These are phyloP conservation scores for Zosterops hypoxanthus DNA, from an alignment of 2,113 vertebrate species.

Conservation along the genomic window DNA sequence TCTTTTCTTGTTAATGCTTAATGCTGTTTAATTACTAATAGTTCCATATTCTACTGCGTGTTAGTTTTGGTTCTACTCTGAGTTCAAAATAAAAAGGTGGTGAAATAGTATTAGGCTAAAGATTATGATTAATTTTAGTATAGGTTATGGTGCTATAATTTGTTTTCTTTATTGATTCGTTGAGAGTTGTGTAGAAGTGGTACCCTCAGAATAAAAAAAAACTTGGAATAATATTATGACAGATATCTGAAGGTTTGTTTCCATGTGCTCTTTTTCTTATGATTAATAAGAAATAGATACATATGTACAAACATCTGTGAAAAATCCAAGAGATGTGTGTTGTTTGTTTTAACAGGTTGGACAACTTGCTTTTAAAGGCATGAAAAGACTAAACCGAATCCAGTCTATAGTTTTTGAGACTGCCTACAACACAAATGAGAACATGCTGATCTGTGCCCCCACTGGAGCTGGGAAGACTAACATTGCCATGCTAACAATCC, in stretches of 20 bases:
- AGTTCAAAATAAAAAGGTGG: background rate
- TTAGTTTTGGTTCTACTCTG: background rate
- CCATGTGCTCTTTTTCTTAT: background rate
- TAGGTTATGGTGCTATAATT: background rate
- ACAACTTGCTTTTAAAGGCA: constrained; percentile 94
- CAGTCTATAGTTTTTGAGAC: constrained; percentile 97
- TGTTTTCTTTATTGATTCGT: background rate
- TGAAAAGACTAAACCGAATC: constrained; percentile 92
- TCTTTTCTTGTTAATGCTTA: background rate
- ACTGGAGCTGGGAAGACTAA: constrained; percentile 98
- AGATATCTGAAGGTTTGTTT: background rate
- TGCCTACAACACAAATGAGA: constrained; percentile 97
- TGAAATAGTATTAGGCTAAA: background rate
- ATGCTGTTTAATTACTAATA: background rate
- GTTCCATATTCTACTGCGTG: rapidly evolving
- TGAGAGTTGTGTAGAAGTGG: background rate
- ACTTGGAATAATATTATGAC: background rate
- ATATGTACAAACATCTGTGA: rapidly evolving
- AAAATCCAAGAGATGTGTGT: background rate
- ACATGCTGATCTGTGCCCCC: constrained; percentile 94
- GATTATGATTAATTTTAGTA: background rate
- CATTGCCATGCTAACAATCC: constrained; percentile 94
- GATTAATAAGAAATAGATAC: background rate
- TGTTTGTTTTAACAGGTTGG: constrained; percentile 82
- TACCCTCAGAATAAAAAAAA: background rate